Evolutionary conservation across 2,888 invertebrate species (phyloP), one percentile per base, ranked within the genome.

Genomic region (Steinernema carpocapsae): DNA sequence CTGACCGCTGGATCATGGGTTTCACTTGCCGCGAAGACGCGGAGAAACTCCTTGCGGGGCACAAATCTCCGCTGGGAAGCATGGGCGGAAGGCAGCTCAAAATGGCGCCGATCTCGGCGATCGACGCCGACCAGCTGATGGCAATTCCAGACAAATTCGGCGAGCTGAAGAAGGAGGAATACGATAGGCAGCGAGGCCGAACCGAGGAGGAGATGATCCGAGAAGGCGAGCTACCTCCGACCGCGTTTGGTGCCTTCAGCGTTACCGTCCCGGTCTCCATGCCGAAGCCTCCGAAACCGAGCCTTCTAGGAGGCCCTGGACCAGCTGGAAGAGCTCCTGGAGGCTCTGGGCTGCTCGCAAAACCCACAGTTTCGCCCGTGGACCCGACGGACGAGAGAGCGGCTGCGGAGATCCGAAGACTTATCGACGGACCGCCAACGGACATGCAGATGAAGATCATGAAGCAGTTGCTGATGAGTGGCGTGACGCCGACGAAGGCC

Each of bases 1-100:
- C 84, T 0, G 85, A 85, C 74, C 74, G 81, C 10, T 85, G 85
- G 85, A 76, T 85, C n/a, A 82, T 83, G 19, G 83, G 83, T 74
- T 84, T 83, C 71, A 78, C 79, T 43, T 79, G 75, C 51, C 80
- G 80, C 22, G 45, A 52, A 19, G 77, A 75, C 51, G 73, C 77
- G 2, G 37, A 7, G 26, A 22, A 26, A 14, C 56, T 56, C 17
- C 56, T 56, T 4, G 56, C 56, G 6, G 56, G 24, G 6, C 24
- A 56, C 17, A 10, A 26, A 4, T 26, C 56, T 56, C 56, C 56
- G 6, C 56, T 56, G 6, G 56, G 56, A 4, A 56, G 56, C 56
- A 56, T 56, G 56, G 56, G 56, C 7, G 56, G 56, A 56, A 14
- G 56, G 26, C 22, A 26, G 12, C 56, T 56, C 17, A 22, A 26